phyloP scores from a whole-genome alignment of 2,113 vertebrate species.

The Rhinopomastus cyanomelas region DNA sequence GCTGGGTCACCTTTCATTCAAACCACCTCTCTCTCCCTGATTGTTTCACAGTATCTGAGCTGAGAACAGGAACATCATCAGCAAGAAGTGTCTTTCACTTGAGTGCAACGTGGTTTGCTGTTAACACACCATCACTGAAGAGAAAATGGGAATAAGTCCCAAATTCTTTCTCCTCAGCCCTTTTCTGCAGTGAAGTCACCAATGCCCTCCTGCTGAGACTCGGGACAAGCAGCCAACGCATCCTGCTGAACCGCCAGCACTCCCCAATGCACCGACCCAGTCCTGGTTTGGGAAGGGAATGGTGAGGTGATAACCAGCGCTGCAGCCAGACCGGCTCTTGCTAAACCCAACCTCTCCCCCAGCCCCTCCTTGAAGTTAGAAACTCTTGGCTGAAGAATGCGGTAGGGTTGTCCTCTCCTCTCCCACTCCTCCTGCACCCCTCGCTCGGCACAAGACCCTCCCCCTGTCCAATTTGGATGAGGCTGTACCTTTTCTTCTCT shows the following conservation, averaged over 20 bases:
- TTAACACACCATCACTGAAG: neutral
- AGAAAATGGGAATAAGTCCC: neutral
- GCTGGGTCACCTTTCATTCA: neutral
- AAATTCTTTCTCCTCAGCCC: neutral
- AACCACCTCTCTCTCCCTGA: neutral
- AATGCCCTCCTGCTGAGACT: conserved; percentile 13
- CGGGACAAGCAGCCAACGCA: neutral
- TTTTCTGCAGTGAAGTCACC: neutral
- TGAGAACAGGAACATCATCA: neutral
- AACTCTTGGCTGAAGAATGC: conserved; percentile 76
- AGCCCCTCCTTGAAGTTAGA: conserved; percentile 14
- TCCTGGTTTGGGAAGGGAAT: neutral
- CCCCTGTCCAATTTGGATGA: conserved; percentile 80
- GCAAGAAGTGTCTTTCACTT: neutral
- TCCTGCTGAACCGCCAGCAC: neutral
- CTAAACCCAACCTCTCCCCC: conserved; percentile 19
- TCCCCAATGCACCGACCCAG: neutral
- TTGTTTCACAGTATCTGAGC: accelerated
- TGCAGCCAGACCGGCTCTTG: neutral
- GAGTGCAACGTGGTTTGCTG: neutral
- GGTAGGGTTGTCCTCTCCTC: conserved; percentile 77
- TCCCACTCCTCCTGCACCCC: conserved; percentile 71
- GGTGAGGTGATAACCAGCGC: conserved; percentile 10
- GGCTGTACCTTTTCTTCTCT: conserved; percentile 81
- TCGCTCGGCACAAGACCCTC: conserved; percentile 66